Base-by-base conservation (phyloP, 2,797 vertebrate species). In the Takifugu rubripes region DNA sequence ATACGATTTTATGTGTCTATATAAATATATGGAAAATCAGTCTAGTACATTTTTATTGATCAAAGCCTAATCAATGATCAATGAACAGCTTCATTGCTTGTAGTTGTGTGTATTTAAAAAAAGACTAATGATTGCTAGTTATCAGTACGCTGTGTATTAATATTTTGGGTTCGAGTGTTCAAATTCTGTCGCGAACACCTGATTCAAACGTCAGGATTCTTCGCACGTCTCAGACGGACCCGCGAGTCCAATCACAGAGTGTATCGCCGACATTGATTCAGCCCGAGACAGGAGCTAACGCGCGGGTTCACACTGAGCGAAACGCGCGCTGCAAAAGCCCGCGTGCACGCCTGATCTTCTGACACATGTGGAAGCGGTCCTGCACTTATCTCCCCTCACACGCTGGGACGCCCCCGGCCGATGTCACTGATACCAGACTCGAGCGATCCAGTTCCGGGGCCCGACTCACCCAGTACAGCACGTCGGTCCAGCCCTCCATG, bases 401-500 rank as follows among this genome's bases (percentile, higher is more conserved):
- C 69, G 61, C 55, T 33, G 31, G 2, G 31, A 33, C 10, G 31
- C 31, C 8, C 21, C 31, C 31, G 10, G 31, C 31, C 10, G 8
- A 33, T 33, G 31, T 33, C 31, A 33, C 31, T 9, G 31, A 33
- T 10, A 33, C 8, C 2, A 44, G n/a, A 44, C 43, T 16, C 11
- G 2, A 2, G 9, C n/a, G 16, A 6, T 17, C 5, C 7, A 10
- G 61, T 69, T 81, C 44, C 70, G 82, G 88, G 62, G 61, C 56
- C 78, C 82, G 89, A 81, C 91, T 91, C 90, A 99, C 97, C 95
- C 96, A 98, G 89, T 99, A 99, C 0, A 99, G 88, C 16, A 98
- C 96, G 0, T 98, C 96, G 0, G 95, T 98, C 96, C 96, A 98
- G 75, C 96, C 96, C 78, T 99, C 96, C 96, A 99, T 99, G n/a